Evolutionary conservation across 2,888 invertebrate species (phyloP), one percentile per base, ranked within the genome.

Genomic region (Xestobium rufovillosum): DNA sequence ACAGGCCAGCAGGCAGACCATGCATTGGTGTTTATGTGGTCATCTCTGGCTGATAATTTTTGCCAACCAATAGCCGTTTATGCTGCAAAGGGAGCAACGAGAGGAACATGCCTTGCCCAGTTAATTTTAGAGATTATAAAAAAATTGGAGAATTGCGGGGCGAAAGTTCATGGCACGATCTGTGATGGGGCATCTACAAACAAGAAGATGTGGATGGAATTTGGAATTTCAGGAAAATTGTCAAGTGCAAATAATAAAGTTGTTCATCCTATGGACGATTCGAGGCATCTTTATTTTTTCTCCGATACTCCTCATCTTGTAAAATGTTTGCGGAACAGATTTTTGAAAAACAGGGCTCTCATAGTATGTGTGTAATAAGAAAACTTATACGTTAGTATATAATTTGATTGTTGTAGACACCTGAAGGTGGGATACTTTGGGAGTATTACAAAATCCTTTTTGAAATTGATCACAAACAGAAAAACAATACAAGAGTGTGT

Each of bases 261-360:
- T 19, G 13, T 30, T 12, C 39, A 39, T 30, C 39, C 39, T 11
- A n/a, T 36, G 3, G 40, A 32, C 31, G 38, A 43, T 23, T 31
- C 30, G 2, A 41, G 45, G 10, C 12, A 26, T 13, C 14, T 51
- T 10, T 50, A 32, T 30, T 41, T 42, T 4, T 48, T 50, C 34
- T 51, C 49, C 1, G 48, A 51, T 39, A 38, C 43, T 3, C 44
- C 49, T 4, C 51, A 51, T 27, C 33, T 51, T 3, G 31, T 51
- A 2, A 51, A 52, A 39, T 46, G 42, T 15, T 39, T 49, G 17
- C 35, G 48, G 23, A 51, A 51, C 39, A 32, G 47, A 16, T 15
- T 49, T 3, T 31, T 33, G 4, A 37, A 39, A 12, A 45, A 25
- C 8, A 15, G 25, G 17, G 34, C 33, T 25, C 38, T 49, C 14